Evolutionary conservation across 1,140 invertebrate genomes (phyloP), one percentile per base, ranked within the genome.

Genomic region (Drosophila pandora): DNA sequence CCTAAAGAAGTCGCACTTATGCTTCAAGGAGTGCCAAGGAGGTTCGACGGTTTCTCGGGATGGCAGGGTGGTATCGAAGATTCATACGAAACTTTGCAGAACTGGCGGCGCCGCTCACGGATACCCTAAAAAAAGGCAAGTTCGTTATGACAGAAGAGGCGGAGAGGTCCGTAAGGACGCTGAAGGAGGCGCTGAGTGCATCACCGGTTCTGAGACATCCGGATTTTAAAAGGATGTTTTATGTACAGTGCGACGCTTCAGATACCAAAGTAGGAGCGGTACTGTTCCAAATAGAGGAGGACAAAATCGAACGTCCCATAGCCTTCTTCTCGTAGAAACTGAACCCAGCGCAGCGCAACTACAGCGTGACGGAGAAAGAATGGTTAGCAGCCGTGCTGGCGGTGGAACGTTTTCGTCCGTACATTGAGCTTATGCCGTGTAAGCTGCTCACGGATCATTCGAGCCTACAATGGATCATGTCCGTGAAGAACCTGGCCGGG

Each of bases 1-100:
- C n/a, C 63, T 91, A 1, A 61, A 80, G 54, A 93, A 93, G 79
- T 92, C 87, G 39, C 58, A 91, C 41, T 93, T 93, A 61, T 89
- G 76, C 9, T 63, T 83, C 25, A 65, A 43, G 6, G 61, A 90
- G 47, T 9, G 39, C 52, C 0, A 34, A 41, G 2, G 43, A 76
- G n/a, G 41, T 63, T 3, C 12, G 69, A 6, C 21, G 57, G 3
- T 59, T 76, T 22, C 12, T 68, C 17, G 53, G 62, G 5, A 50
- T 32, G 25, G 2, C 22, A 54, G 57, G 59, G 7, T 76, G 69
- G 56, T 76, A 62, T 12, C n/a, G 48, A 0, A 37, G 62, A 0
- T 74, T 69, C 12, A 56, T 65, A 0, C n/a, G 28, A 6, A 32
- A 64, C 30, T 71, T 58, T 13, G 60, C 68, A 0, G 23, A 39